phyloP scores from a whole-genome alignment of 2,888 invertebrate species.

The Tipula helvola region DNA sequence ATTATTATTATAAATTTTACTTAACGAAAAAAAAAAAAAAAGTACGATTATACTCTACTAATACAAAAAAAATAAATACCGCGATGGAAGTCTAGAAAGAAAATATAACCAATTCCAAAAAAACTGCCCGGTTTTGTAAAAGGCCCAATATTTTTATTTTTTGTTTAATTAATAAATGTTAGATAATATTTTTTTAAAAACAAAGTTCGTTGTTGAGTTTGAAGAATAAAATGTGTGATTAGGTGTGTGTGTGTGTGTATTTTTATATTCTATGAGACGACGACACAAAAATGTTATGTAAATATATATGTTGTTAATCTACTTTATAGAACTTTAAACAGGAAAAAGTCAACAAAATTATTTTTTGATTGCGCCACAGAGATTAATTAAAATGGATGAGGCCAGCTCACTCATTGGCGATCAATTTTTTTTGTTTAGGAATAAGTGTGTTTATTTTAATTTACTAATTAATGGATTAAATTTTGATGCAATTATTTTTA shows the following conservation, averaged over 20 bases:
- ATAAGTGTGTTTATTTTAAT: background rate
- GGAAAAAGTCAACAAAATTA: background rate
- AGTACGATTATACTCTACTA: background rate
- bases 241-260: background rate
- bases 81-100: background rate
- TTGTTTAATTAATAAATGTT: background rate
- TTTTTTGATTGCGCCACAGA: background rate
- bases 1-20: background rate
- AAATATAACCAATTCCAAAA: too few relatives aligned
- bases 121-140: background rate
- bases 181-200: background rate
- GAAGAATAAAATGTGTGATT: background rate
- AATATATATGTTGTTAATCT: background rate
- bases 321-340: background rate
- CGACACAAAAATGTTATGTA: background rate
- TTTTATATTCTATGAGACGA: background rate
- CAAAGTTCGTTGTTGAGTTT: background rate
- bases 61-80: background rate
- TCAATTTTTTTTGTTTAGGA: background rate
- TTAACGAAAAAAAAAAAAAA: background rate
- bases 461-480: background rate
- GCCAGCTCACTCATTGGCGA: background rate
- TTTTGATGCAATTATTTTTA: background rate
- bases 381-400: background rate
- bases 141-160: background rate